A percentile compares a stretch with the other conserved stretches of the same genome.
These are phyloP conservation scores for Diuraphis noxia DNA, from an alignment of 1,140 invertebrate genomes.

Conservation along the genomic window DNA sequence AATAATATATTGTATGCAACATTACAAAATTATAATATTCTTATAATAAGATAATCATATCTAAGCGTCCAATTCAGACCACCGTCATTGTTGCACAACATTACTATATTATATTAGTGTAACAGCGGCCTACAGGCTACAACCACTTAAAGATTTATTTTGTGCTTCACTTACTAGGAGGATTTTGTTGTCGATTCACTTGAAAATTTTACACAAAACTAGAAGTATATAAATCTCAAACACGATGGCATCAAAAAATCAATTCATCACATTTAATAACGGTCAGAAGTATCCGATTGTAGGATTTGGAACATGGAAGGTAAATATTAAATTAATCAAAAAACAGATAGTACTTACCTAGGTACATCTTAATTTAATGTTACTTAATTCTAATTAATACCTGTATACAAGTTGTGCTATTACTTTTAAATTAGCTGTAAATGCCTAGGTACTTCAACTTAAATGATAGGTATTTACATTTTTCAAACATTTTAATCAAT, in stretches of 20 bases:
- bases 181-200: neutral
- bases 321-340: constrained; percentile 27
- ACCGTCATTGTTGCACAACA: no score
- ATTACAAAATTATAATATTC: no score
- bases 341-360: neutral
- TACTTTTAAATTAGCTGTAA: neutral
- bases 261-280: constrained; percentile 55
- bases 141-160: no score
- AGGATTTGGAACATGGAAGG: constrained; percentile 56
- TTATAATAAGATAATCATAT: no score
- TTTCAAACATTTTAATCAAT: neutral
- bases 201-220: neutral
- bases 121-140: no score
- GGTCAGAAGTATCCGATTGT: constrained; percentile 54
- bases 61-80: no score
- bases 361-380: neutral
- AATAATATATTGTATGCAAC: no score
- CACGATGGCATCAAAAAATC: constrained; percentile 48
- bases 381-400: neutral
- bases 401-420: neutral
- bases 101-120: no score
- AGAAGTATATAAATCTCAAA: neutral
- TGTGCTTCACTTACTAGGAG: no score
- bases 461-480: neutral
- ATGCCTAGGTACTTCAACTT: neutral